Evolutionary conservation across 2,113 vertebrate species (phyloP).

Genomic region (Rhea americana): DNA sequence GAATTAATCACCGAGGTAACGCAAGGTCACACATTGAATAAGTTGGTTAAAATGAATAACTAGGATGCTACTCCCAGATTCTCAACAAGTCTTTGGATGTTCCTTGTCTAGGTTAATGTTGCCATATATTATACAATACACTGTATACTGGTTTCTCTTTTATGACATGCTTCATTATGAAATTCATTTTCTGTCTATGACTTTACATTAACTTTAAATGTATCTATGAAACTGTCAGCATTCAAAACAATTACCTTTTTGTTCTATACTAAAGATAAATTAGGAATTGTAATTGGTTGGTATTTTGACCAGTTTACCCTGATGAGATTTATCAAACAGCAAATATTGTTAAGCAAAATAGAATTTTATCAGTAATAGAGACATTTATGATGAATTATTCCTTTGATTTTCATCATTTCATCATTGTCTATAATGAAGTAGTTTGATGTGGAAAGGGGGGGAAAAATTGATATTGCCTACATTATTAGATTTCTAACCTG

Average conservation of each 20-base stretch:
- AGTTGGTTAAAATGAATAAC: background rate
- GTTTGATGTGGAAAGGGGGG: background rate
- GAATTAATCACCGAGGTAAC: conserved; percentile 1
- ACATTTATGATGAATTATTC: background rate
- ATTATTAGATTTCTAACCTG: background rate
- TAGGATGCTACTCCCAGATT: background rate
- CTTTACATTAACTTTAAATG: conserved; percentile 24
- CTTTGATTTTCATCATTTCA: background rate
- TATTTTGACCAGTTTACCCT: background rate
- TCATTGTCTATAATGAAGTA: background rate
- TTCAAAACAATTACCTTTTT: conserved; percentile 10
- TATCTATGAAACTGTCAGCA: background rate
- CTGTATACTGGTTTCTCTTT: background rate
- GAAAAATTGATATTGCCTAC: background rate
- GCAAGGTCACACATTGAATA: background rate
- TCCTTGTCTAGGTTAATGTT: background rate
- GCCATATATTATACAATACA: background rate
- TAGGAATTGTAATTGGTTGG: background rate
- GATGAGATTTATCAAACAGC: background rate
- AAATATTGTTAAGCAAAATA: background rate
- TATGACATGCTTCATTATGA: background rate
- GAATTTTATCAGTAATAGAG: background rate
- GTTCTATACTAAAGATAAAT: background rate
- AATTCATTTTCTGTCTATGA: conserved; percentile 16
- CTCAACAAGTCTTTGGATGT: background rate